Conservation (phyloP, 2,113 vertebrate genomes). For the Lonchura striata region DNA sequence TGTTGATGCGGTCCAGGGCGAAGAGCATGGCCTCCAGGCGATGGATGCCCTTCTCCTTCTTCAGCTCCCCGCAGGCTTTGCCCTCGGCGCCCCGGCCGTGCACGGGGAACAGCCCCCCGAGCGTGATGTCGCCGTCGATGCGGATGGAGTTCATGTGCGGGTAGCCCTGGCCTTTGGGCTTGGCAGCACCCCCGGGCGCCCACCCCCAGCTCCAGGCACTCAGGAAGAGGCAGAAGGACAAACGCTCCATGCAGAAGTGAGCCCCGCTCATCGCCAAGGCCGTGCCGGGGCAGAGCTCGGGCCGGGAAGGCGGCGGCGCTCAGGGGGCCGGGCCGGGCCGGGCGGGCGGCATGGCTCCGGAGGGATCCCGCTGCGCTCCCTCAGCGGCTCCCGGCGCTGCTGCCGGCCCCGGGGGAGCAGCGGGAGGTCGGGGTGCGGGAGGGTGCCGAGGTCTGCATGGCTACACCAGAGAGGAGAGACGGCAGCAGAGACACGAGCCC, state of each 20-base stretch:
- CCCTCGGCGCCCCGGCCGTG: slow-evolving; percentile 87
- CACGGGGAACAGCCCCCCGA: slow-evolving; percentile 93
- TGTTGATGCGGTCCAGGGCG: slow-evolving; percentile 94
- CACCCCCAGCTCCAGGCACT: slow-evolving; percentile 73
- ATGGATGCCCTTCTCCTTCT: slow-evolving; percentile 97
- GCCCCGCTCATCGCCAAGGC: slow-evolving; percentile 69
- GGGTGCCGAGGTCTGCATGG: not conserved
- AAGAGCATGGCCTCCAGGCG: slow-evolving; percentile 96
- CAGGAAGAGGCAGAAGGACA: slow-evolving; percentile 76
- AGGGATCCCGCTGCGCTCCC: not conserved
- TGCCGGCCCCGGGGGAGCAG: not conserved
- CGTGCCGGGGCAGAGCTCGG: slow-evolving; percentile 34
- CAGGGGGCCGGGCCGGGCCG: not conserved
- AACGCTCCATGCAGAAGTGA: slow-evolving; percentile 70
- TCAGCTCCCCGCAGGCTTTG: slow-evolving; percentile 92
- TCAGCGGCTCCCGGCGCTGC: not conserved
- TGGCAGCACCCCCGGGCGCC: slow-evolving; percentile 75
- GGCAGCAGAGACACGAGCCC: rapidly evolving
- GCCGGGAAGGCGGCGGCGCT: not conserved
- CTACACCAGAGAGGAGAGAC: not conserved
- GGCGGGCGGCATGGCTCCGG: not conserved
- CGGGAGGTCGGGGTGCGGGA: not conserved
- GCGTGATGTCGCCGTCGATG: slow-evolving; percentile 93
- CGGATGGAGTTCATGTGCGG: slow-evolving; percentile 95
- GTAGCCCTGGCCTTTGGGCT: slow-evolving; percentile 86